These are phyloP conservation scores for Pantherophis vulpinus DNA, from an alignment of 2,797 vertebrate genomes.

Conservation along the genomic window DNA sequence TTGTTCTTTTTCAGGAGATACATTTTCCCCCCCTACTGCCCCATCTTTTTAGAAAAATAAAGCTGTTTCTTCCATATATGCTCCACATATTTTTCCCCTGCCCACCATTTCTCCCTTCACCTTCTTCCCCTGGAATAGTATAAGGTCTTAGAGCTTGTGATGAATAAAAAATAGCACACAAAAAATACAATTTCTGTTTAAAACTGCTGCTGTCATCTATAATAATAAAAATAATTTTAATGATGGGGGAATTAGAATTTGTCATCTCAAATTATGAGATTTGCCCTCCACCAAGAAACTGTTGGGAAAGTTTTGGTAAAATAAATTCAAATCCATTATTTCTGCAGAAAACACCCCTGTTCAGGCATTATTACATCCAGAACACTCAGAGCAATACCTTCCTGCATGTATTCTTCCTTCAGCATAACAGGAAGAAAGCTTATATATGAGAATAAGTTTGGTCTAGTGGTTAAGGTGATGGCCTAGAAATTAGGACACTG, in stretches of 20 bases:
- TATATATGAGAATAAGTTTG: background rate
- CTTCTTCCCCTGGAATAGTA: background rate
- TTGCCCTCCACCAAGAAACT: background rate
- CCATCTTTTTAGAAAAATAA: background rate
- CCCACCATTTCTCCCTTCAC: background rate
- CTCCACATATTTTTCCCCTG: background rate
- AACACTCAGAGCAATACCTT: background rate
- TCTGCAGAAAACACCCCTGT: background rate
- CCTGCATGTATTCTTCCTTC: background rate
- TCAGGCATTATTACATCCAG: background rate
- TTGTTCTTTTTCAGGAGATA: background rate
- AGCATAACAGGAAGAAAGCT: background rate
- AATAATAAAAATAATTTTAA: background rate
- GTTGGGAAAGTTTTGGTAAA: background rate
- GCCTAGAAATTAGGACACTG: background rate
- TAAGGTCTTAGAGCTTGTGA: background rate
- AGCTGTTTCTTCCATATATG: background rate
- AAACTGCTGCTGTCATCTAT: background rate
- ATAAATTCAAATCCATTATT: background rate
- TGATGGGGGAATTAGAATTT: background rate
- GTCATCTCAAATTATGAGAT: background rate
- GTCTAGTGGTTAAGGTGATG: background rate
- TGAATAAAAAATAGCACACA: background rate
- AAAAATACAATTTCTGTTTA: background rate
- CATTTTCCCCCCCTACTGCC: background rate